These are phyloP conservation scores for Sitobion miscanthi DNA, from an alignment of 1,140 invertebrate genomes.

Conservation along the genomic window DNA sequence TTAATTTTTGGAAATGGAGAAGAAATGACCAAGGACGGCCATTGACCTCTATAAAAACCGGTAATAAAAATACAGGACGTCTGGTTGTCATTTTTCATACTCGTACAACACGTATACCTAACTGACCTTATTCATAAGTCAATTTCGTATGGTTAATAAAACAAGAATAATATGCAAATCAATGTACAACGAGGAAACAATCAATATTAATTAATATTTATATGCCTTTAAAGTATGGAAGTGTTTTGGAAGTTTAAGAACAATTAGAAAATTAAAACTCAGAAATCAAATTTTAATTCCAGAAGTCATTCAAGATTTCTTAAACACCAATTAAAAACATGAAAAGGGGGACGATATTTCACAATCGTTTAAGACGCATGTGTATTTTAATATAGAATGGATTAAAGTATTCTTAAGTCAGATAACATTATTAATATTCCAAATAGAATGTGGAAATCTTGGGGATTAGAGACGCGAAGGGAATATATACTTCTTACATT, in stretches of 20 bases:
- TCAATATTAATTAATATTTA: background rate
- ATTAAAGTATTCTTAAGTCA: background rate
- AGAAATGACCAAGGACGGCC: constrained; percentile 42
- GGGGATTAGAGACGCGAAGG: background rate
- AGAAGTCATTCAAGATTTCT: background rate
- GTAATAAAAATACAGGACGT: constrained; percentile 38
- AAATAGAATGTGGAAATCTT: background rate
- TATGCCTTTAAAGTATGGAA: background rate
- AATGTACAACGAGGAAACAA: background rate
- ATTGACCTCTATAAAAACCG: constrained; percentile 46
- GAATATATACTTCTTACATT: background rate
- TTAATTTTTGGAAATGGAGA: constrained; percentile 27
- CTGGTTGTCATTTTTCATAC: constrained; percentile 48
- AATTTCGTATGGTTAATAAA: constrained; percentile 26
- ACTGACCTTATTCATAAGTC: constrained; percentile 42
- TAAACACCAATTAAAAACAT: background rate
- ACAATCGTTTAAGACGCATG: background rate
- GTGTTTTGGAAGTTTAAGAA: background rate
- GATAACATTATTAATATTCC: background rate
- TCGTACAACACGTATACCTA: constrained; percentile 20
- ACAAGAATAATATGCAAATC: constrained; percentile 24
- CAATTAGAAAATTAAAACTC: background rate
- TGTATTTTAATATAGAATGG: background rate
- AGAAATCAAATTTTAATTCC: background rate
- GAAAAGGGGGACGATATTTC: background rate